Percentiles rank a stretch among this genome's conserved stretches.
These are phyloP conservation scores for Leptosomus discolor DNA, from an alignment of 2,113 vertebrate genomes.

Conservation along the genomic window DNA sequence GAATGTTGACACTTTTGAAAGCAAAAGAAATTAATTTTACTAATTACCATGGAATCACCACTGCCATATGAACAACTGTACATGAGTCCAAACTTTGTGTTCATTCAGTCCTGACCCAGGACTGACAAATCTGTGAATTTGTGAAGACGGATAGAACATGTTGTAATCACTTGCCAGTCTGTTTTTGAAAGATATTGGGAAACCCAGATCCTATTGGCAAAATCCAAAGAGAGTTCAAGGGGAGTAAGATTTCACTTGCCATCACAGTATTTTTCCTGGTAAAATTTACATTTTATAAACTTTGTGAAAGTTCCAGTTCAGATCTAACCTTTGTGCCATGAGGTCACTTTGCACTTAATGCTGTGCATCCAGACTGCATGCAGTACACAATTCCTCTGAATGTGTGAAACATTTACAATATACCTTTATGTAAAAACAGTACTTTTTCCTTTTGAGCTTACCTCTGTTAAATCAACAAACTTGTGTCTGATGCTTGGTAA, in stretches of 20 bases:
- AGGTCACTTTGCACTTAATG: not conserved
- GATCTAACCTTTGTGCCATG: not conserved
- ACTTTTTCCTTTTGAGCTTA: conserved; percentile 50
- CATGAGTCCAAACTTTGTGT: not conserved
- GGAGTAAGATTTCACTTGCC: not conserved
- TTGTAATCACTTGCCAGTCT: not conserved
- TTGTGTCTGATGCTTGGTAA: conserved; percentile 69
- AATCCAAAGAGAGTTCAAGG: not conserved
- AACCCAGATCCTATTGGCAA: not conserved
- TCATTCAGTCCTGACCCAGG: not conserved
- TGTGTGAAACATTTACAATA: not conserved
- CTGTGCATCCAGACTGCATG: not conserved
- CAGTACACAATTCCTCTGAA: not conserved
- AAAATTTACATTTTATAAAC: not conserved
- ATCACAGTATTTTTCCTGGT: not conserved
- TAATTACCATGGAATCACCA: not conserved
- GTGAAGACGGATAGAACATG: not conserved
- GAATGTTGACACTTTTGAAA: not conserved
- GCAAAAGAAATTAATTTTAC: not conserved
- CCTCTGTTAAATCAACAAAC: conserved; percentile 86
- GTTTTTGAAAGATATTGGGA: not conserved
- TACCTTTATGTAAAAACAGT: not conserved
- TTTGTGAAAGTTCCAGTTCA: not conserved
- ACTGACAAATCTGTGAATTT: not conserved
- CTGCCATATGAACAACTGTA: not conserved